These are phyloP conservation scores for Orius insidiosus DNA, from an alignment of 1,140 invertebrate species.

Conservation along the genomic window DNA sequence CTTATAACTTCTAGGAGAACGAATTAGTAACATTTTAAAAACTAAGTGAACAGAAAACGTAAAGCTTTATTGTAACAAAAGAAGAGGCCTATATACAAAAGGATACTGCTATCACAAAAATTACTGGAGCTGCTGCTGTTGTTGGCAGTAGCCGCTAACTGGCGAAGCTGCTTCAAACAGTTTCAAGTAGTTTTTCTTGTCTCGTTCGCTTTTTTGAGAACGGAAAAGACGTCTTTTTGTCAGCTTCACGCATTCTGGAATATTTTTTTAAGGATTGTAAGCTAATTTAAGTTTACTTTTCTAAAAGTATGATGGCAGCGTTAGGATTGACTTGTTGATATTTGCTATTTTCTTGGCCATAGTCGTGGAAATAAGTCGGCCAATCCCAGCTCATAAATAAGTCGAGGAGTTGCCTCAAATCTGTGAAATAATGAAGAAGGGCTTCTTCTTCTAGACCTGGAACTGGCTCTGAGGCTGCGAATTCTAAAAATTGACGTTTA, in stretches of 20 bases:
- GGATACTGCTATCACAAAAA: no score
- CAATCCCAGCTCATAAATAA: slow-evolving; percentile 92
- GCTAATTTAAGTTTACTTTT: slow-evolving; percentile 54
- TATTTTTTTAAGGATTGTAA: background rate
- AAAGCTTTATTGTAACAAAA: no score
- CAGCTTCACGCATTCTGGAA: slow-evolving; percentile 47
- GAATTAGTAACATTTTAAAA: no score
- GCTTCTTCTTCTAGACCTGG: slow-evolving; percentile 67
- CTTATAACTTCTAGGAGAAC: no score
- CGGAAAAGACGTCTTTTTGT: slow-evolving; percentile 89
- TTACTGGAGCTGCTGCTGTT: slow-evolving; percentile 13
- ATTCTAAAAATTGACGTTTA: no score
- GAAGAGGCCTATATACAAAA: no score
- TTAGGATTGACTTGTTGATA: slow-evolving; percentile 83
- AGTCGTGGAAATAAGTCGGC: slow-evolving; percentile 94
- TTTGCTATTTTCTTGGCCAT: slow-evolving; percentile 79
- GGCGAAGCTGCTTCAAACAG: slow-evolving; percentile 85
- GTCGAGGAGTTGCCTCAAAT: slow-evolving; percentile 83
- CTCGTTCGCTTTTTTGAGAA: slow-evolving; percentile 87
- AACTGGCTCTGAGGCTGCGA: slow-evolving; percentile 81
- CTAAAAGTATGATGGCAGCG: slow-evolving; percentile 76
- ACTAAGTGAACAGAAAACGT: no score
- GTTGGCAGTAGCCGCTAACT: slow-evolving; percentile 38
- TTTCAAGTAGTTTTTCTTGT: slow-evolving; percentile 93
- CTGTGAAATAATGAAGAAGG: slow-evolving; percentile 75